Evolutionary conservation across 2,113 vertebrate species (phyloP).

Genomic region (Apeltes quadracus): DNA sequence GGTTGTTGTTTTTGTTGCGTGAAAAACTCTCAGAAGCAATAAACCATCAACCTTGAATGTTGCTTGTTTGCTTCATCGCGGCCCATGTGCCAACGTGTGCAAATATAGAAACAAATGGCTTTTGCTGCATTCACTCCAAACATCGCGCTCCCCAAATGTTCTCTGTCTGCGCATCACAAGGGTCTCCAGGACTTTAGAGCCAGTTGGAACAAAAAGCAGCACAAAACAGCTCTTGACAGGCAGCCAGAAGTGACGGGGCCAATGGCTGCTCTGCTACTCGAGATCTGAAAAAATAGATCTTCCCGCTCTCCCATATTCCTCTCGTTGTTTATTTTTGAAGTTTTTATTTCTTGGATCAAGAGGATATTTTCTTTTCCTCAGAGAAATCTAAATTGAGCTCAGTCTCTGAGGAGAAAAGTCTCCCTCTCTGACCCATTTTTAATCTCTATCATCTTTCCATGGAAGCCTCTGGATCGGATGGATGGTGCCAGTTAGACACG

Average conservation of each 20-base stretch:
- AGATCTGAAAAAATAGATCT: constrained; percentile 25
- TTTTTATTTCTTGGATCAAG: constrained; percentile 50
- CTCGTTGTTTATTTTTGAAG: constrained; percentile 31
- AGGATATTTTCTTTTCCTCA: constrained; percentile 44
- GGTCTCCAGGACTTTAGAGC: constrained; percentile 18
- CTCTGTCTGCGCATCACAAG: constrained; percentile 18
- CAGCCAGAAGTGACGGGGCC: constrained; percentile 40
- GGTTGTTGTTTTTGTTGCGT: background rate
- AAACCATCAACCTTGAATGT: no score
- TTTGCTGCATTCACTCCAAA: constrained; percentile 21
- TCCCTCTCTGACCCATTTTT: constrained; percentile 65
- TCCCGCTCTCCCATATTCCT: constrained; percentile 14
- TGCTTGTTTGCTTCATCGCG: constrained; percentile 6
- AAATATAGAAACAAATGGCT: constrained; percentile 37
- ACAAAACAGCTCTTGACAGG: constrained; percentile 29
- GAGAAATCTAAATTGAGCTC: constrained; percentile 59
- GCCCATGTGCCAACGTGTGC: constrained; percentile 10
- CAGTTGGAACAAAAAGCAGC: constrained; percentile 32
- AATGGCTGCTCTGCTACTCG: constrained; percentile 18
- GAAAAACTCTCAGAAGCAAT: constrained; percentile 26
- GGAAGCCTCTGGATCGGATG: constrained; percentile 51
- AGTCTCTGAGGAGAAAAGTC: constrained; percentile 38
- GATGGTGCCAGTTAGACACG: constrained; percentile 41
- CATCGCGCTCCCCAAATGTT: background rate
- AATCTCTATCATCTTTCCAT: constrained; percentile 54